A percentile compares a stretch with the other conserved stretches of the same genome.
phyloP scores from a whole-genome alignment of 2,113 vertebrate genomes.

The Coturnix japonica region DNA sequence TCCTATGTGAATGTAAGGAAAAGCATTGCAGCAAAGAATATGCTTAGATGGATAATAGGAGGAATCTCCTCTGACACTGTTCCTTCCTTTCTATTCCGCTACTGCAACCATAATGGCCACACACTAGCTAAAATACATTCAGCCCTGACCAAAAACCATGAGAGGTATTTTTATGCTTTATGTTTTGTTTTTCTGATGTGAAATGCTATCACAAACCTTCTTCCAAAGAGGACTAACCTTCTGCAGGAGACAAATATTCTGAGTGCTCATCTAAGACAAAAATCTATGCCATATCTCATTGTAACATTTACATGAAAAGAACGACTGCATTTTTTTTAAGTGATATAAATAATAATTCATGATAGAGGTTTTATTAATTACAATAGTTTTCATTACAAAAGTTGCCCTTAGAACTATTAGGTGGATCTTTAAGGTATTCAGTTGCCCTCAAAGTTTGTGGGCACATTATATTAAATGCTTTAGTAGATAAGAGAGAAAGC shows the following conservation, averaged over 20 bases:
- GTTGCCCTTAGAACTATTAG: background rate
- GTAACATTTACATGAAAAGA: background rate
- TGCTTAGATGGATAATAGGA: background rate
- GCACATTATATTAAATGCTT: background rate
- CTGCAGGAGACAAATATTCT: background rate
- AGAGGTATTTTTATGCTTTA: background rate
- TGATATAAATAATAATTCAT: background rate
- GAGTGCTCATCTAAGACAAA: background rate
- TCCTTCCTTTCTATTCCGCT: background rate
- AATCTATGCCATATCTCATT: background rate
- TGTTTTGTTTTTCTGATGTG: background rate
- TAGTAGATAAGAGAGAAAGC: background rate
- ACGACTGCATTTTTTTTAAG: accelerated
- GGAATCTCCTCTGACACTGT: background rate
- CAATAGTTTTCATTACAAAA: background rate
- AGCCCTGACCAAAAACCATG: background rate
- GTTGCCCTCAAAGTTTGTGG: background rate
- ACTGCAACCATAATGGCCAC: background rate
- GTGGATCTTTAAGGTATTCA: background rate
- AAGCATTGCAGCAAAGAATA: background rate
- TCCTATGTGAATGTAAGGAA: background rate
- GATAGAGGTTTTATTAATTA: background rate
- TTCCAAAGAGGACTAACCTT: background rate
- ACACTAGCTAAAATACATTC: background rate
- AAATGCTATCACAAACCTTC: background rate